Conservation (phyloP, 2,113 vertebrate genomes). For the Rhinopomastus cyanomelas region DNA sequence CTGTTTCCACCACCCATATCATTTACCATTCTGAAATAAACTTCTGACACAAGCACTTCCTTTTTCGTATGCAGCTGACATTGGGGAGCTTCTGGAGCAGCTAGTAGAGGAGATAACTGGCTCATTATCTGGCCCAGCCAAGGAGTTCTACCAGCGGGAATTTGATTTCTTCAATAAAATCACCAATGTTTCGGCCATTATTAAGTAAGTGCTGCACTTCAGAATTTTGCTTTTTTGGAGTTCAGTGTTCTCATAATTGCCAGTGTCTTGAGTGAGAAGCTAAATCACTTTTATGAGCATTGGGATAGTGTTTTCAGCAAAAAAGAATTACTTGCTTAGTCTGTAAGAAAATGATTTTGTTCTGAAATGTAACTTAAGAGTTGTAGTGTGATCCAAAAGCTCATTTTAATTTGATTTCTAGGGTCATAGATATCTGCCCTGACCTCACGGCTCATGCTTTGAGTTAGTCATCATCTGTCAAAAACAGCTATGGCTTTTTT, state of each 20-base stretch:
- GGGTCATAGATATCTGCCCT: background rate
- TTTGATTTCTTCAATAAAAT: slow-evolving; percentile 98
- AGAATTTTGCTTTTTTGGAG: background rate
- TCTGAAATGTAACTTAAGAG: background rate
- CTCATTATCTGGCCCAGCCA: slow-evolving; percentile 91
- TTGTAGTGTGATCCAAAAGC: background rate
- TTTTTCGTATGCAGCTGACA: slow-evolving; percentile 82
- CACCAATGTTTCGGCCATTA: slow-evolving; percentile 93
- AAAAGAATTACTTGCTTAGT: background rate
- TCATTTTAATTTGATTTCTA: background rate
- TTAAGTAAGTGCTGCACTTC: slow-evolving; percentile 81
- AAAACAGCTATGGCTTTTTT: background rate
- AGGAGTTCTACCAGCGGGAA: slow-evolving; percentile 96
- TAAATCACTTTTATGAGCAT: background rate
- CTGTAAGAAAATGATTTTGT: background rate
- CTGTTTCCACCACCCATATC: background rate
- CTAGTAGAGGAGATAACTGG: slow-evolving; percentile 93
- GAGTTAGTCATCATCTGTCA: background rate
- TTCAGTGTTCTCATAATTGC: background rate
- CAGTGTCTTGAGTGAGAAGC: background rate
- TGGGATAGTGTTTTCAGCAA: background rate
- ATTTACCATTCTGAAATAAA: background rate
- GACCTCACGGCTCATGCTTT: background rate
- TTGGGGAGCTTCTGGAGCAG: slow-evolving; percentile 91
- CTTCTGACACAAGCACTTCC: background rate